These are phyloP conservation scores for Styela plicata DNA, from an alignment of 23 tunicate species.

Conservation along the genomic window DNA sequence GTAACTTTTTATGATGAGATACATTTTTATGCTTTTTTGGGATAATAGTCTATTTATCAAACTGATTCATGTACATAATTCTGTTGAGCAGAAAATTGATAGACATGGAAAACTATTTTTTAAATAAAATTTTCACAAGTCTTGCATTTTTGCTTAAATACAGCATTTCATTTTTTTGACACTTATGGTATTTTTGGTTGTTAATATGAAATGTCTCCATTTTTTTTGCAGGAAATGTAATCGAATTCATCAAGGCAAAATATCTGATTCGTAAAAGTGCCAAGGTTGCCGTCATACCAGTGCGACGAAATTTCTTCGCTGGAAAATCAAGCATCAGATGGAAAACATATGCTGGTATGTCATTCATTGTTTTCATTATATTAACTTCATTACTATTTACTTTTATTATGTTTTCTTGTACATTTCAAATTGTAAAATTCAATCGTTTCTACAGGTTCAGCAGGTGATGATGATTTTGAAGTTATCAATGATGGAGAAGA, in stretches of 20 bases:
- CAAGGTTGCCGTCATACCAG: conserved; percentile 91
- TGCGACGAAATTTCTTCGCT: conserved; percentile 65
- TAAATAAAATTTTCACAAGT: too few relatives aligned
- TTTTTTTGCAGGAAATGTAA: conserved; percentile 55
- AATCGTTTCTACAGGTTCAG: conserved; percentile 42
- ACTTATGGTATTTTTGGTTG: too few relatives aligned
- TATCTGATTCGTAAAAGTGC: conserved; percentile 82
- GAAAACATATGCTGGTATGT: conserved; percentile 82
- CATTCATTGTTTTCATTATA: neutral
- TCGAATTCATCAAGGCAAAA: conserved; percentile 99
- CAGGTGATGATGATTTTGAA: conserved; percentile 84
- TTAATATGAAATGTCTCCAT: conserved; percentile 3
- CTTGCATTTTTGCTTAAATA: too few relatives aligned
- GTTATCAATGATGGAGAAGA: conserved; percentile 89
- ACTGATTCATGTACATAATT: too few relatives aligned
- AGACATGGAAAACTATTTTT: too few relatives aligned
- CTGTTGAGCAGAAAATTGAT: too few relatives aligned
- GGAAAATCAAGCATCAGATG: conserved; percentile 61
- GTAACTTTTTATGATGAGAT: too few relatives aligned
- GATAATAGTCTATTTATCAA: too few relatives aligned
- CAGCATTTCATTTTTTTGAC: too few relatives aligned
- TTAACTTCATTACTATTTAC: too few relatives aligned
- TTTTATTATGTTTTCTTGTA: neutral
- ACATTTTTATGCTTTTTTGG: too few relatives aligned
- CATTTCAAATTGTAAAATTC: neutral